Percentiles rank a stretch among this genome's conserved stretches.
phyloP scores from a whole-genome alignment of 2,113 vertebrate species.

The Dromaius novaehollandiae region DNA sequence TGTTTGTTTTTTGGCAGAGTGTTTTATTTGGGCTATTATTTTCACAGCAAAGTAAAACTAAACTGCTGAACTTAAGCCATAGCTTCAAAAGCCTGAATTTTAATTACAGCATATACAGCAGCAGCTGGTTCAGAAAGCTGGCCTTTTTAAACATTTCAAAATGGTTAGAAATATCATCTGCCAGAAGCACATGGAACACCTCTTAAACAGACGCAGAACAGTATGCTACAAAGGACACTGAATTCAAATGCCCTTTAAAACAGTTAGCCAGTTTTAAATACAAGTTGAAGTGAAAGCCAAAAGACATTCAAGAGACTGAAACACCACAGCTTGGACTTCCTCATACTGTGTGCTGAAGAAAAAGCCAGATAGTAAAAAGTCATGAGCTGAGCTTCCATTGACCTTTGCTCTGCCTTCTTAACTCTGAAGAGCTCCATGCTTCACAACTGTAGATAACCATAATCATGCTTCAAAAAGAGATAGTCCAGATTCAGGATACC shows the following conservation, averaged over 20 bases:
- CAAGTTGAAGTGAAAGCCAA: slow-evolving; percentile 38
- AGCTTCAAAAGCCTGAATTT: slow-evolving; percentile 44
- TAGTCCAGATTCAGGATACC: slow-evolving; percentile 49
- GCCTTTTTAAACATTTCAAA: slow-evolving; percentile 54
- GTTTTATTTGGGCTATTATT: neutral
- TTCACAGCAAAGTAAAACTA: slow-evolving; percentile 41
- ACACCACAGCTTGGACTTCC: slow-evolving; percentile 49
- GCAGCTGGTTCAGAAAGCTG: slow-evolving; percentile 40
- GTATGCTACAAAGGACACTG: neutral
- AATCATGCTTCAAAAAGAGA: slow-evolving; percentile 48
- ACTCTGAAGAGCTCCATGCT: slow-evolving; percentile 54
- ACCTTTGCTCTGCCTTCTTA: slow-evolving; percentile 71
- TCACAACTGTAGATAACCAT: slow-evolving; percentile 53
- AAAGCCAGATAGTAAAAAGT: slow-evolving; percentile 38
- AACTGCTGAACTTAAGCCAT: slow-evolving; percentile 44
- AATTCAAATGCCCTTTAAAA: slow-evolving; percentile 40
- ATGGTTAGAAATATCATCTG: slow-evolving; percentile 47
- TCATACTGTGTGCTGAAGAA: neutral
- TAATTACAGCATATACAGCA: neutral
- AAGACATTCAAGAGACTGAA: slow-evolving; percentile 24
- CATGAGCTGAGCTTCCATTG: slow-evolving; percentile 44
- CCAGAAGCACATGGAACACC: slow-evolving; percentile 48
- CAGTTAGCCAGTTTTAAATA: slow-evolving; percentile 20
- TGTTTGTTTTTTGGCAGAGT: neutral
- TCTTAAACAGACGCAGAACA: slow-evolving; percentile 31